Percentiles rank a stretch among this genome's conserved stretches.
phyloP scores from a whole-genome alignment of 2,113 vertebrate genomes.

The Misgurnus mizolepis region DNA sequence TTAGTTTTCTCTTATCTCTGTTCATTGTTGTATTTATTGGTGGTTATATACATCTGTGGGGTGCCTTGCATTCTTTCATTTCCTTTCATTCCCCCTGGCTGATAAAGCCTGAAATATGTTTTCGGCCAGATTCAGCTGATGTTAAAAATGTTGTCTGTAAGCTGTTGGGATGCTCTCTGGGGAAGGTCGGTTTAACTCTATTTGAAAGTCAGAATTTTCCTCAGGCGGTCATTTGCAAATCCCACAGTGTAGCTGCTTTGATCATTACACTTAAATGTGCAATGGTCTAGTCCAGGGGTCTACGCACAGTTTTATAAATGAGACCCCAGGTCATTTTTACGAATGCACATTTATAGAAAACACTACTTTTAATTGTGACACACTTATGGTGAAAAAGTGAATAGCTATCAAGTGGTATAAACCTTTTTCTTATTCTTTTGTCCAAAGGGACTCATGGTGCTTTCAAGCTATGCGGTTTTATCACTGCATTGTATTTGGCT shows the following conservation, averaged over 20 bases:
- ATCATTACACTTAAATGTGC: not conserved
- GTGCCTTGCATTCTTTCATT: constrained; percentile 11
- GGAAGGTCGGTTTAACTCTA: constrained; percentile 20
- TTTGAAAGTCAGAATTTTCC: constrained; percentile 2
- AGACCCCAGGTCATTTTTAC: too few relatives aligned
- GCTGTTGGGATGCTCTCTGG: constrained; percentile 8
- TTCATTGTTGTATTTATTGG: not conserved
- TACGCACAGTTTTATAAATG: too few relatives aligned
- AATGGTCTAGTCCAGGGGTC: not conserved
- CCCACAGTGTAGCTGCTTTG: not conserved
- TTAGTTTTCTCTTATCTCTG: constrained; percentile 42
- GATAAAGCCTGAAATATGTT: constrained; percentile 64
- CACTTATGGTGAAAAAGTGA: not conserved
- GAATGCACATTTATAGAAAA: too few relatives aligned
- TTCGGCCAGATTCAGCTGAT: constrained; percentile 53
- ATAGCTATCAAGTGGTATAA: not conserved
- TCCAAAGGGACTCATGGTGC: too few relatives aligned
- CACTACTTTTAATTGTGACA: not conserved
- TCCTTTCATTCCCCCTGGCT: constrained; percentile 18
- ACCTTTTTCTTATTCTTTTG: not conserved
- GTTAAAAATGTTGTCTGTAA: constrained; percentile 12
- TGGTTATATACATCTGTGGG: not conserved
- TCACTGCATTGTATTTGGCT: too few relatives aligned
- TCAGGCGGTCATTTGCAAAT: constrained; percentile 6
- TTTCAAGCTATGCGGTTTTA: too few relatives aligned